Evolutionary conservation across 2,888 invertebrate species (phyloP).

Genomic region (Subacronicta megacephala): DNA sequence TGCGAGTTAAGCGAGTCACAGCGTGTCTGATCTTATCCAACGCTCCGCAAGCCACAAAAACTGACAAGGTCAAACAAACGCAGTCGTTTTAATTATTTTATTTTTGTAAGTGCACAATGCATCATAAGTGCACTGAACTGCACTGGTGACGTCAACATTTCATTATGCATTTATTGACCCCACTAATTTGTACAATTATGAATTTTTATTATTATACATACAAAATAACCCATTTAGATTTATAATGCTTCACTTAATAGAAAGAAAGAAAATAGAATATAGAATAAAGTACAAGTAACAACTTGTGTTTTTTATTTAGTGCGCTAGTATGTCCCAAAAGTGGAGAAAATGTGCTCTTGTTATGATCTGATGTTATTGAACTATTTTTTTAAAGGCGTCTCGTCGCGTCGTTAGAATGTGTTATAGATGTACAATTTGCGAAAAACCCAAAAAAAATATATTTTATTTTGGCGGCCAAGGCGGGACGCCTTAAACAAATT

Average conservation of each 20-base stretch:
- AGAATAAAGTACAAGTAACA: too few species aligned
- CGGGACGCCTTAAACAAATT: too few species aligned
- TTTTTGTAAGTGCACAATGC: slow-evolving; percentile 38
- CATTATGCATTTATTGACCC: slow-evolving; percentile 28
- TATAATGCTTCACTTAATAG: slow-evolving; percentile 1
- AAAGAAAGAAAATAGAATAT: too few species aligned
- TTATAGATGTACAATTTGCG: too few species aligned
- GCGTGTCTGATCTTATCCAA: slow-evolving; percentile 4
- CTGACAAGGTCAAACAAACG: slow-evolving; percentile 36
- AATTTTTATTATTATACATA: slow-evolving; percentile 22
- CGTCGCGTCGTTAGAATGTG: too few species aligned
- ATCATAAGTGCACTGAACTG: slow-evolving; percentile 41
- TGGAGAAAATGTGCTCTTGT: too few species aligned
- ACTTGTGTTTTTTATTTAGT: too few species aligned
- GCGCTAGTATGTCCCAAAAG: too few species aligned
- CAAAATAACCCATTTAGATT: slow-evolving; percentile 14
- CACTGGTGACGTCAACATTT: slow-evolving; percentile 18
- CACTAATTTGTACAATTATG: slow-evolving; percentile 20
- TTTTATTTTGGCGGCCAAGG: too few species aligned
- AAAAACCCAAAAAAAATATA: too few species aligned
- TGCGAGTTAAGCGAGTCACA: background rate
- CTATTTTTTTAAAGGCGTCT: too few species aligned
- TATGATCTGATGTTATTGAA: too few species aligned
- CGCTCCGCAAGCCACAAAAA: slow-evolving; percentile 6
- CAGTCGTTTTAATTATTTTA: slow-evolving; percentile 47